Percentiles rank a stretch among this genome's conserved stretches.
Evolutionary conservation across 2,888 invertebrate species (phyloP).

Genomic region (Andricus quercusramuli): DNA sequence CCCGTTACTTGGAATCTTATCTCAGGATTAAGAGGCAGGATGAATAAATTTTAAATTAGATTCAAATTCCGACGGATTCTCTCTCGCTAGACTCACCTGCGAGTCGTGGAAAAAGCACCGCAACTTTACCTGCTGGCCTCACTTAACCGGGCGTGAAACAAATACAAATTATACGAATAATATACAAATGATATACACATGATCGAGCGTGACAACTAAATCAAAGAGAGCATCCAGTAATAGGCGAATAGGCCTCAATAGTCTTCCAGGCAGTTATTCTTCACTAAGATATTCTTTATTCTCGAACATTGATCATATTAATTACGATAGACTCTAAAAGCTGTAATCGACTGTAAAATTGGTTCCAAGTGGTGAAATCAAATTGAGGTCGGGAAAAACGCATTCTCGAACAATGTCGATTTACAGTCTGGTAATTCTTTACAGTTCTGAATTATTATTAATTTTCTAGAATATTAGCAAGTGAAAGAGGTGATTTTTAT

Average conservation of each 20-base stretch:
- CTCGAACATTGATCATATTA: too few species aligned
- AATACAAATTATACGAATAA: not conserved
- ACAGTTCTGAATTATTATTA: too few species aligned
- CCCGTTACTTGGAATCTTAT: constrained; percentile 55
- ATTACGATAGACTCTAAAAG: too few species aligned
- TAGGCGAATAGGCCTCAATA: not conserved
- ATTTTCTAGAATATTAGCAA: too few species aligned
- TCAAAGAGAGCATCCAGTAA: constrained; percentile 30
- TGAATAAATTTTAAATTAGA: constrained; percentile 61
- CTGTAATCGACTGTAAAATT: too few species aligned
- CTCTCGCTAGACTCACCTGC: not conserved
- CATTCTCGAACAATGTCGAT: too few species aligned
- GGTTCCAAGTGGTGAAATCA: too few species aligned
- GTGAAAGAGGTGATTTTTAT: too few species aligned
- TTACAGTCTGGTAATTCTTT: too few species aligned
- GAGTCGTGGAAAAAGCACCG: not conserved
- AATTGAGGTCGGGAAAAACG: too few species aligned
- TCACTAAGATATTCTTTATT: too few species aligned
- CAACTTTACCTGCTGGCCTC: not conserved
- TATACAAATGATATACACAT: constrained; percentile 25
- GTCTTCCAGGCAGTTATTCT: not conserved
- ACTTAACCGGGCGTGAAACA: not conserved
- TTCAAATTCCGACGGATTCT: constrained; percentile 49
- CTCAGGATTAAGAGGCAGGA: constrained; percentile 62
- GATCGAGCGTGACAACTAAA: constrained; percentile 52